Conservation (phyloP, 37 sponge, comb jelly and placozoan genomes). For the Dysidea cf. avara region DNA sequence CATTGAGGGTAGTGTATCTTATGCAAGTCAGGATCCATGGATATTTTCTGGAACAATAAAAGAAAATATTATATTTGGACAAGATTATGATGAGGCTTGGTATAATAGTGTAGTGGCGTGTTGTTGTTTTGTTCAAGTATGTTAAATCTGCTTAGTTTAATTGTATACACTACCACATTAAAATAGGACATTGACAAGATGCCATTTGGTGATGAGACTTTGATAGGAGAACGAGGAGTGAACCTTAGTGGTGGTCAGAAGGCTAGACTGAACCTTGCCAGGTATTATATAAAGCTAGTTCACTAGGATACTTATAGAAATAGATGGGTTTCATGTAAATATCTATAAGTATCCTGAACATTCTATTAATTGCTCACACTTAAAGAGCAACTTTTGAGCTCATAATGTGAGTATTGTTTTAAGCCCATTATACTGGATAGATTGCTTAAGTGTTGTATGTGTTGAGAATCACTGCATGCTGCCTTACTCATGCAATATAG, state of each 20-base stretch:
- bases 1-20: constrained; percentile 9
- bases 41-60: constrained; percentile 25
- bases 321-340: too few relatives aligned
- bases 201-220: constrained; percentile 42
- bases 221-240: constrained; percentile 57
- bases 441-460: too few relatives aligned
- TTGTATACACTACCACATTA: too few relatives aligned
- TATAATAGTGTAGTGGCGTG: constrained; percentile 5
- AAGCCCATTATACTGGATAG: too few relatives aligned
- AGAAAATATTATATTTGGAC: constrained; percentile 33
- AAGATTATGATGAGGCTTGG: not conserved
- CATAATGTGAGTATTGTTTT: too few relatives aligned
- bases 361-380: too few relatives aligned
- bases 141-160: not conserved
- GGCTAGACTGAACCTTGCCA: constrained; percentile 54
- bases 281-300: too few relatives aligned
- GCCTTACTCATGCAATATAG: too few relatives aligned
- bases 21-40: constrained; percentile 26
- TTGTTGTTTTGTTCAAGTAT: constrained; percentile 11
- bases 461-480: too few relatives aligned
- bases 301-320: too few relatives aligned
- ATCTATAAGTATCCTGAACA: too few relatives aligned
- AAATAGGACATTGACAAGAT: constrained; percentile 41
- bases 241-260: constrained; percentile 71
- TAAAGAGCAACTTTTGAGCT: too few relatives aligned